Base-by-base conservation (phyloP, 2,113 vertebrate genomes). In the Athene cunicularia region DNA sequence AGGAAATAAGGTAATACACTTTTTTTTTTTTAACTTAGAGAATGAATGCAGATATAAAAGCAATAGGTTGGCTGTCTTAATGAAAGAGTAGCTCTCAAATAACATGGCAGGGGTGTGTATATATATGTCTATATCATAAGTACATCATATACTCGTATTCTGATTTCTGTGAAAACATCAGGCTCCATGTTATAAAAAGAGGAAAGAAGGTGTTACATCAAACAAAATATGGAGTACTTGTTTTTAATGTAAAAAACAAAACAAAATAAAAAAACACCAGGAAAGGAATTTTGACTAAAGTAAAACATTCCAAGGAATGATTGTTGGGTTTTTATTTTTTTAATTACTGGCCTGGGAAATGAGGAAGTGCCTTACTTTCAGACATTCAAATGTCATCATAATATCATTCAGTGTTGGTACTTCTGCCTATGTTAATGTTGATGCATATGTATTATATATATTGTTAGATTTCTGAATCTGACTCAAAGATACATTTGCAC, bases 251-350 rank as follows among this genome's bases (percentile, higher is more conserved):
- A 50, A 52, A 21, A 85, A 52, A 37, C 39, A 39, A 39, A 39
- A 39, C 39, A 39, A 39, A 39, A 39, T 11, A 39, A n/a, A 67
- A 28, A 50, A 41, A 21, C 0, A 0, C 16, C 7, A 58, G 9
- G 22, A 43, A 55, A 80, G 9, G 16, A 62, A 3, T 83, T 70
- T 45, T 45, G 22, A 53, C 33, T 75, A 2, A 75, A 79, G 32
- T 62, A 68, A 52, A 70, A 52, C 17, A 66, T 41, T 11, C 82
- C 11, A 53, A 55, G 27, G 37, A 41, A 24, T 59, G 18, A 60
- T 50, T 62, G 43, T 9, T 49, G 10, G 18, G 56, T 75, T 81
- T 87, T 43, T 12, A 8, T 35, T 70, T 85, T 74, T 66, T 47
- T 80, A 41, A 39, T 77, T 92, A 39, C 53, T 80, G 5, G 12